These are phyloP conservation scores for Lepus oiostolus DNA, from an alignment of 2,797 vertebrate genomes.

Conservation along the genomic window DNA sequence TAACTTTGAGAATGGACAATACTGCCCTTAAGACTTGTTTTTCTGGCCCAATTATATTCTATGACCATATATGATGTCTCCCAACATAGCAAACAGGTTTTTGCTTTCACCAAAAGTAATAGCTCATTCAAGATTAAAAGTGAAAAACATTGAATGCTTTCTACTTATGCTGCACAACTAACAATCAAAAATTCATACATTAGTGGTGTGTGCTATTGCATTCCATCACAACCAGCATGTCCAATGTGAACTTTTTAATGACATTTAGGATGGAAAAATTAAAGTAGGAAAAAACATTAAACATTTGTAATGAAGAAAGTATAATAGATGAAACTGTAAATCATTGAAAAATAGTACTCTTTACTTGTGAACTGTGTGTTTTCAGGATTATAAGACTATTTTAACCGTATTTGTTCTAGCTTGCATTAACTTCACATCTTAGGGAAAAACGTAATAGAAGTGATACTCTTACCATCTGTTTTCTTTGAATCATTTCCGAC, in stretches of 20 bases:
- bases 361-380: slow-evolving; percentile 12
- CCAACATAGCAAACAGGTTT: background rate
- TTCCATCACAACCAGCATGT: background rate
- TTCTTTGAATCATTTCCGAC: slow-evolving; percentile 85
- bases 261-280: slow-evolving; percentile 12
- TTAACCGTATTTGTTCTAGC: background rate
- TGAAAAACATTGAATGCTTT: background rate
- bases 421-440: slow-evolving; percentile 64
- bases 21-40: background rate
- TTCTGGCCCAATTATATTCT: background rate
- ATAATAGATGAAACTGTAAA: background rate
- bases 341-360: slow-evolving; percentile 16
- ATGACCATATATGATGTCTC: background rate
- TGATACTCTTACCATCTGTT: slow-evolving; percentile 87
- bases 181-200: background rate
- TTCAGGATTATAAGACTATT: background rate
- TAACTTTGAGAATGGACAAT: background rate
- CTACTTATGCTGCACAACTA: background rate
- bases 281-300: background rate
- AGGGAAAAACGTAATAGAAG: slow-evolving; percentile 73
- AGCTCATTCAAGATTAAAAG: background rate
- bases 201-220: background rate
- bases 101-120: background rate
- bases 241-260: background rate
- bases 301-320: slow-evolving; percentile 48